phyloP scores from a whole-genome alignment of 1,140 invertebrate species.

The Drosophila micromelanica region DNA sequence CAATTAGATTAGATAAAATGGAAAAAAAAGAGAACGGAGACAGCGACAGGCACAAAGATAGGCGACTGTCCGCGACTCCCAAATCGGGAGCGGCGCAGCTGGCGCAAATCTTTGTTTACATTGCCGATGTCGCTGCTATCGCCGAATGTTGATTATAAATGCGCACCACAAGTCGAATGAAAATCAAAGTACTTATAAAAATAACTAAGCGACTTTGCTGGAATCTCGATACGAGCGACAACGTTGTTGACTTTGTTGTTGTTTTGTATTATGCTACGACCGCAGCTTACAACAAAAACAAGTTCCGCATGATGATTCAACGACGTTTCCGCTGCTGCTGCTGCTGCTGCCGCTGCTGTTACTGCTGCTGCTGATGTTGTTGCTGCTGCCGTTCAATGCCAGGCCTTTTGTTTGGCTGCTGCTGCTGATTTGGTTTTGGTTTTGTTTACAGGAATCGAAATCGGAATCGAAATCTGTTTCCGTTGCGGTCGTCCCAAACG shows the following conservation, averaged over 20 bases:
- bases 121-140: slow-evolving; percentile 36
- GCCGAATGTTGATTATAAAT: slow-evolving; percentile 47
- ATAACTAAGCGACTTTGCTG: slow-evolving; percentile 31
- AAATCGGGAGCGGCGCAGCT: slow-evolving; percentile 5
- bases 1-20: slow-evolving; percentile 30
- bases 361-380: too few relatives aligned
- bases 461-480: slow-evolving; percentile 18
- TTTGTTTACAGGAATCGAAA: slow-evolving; percentile 65
- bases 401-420: slow-evolving; percentile 51
- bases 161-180: slow-evolving; percentile 29
- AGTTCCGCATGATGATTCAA: slow-evolving; percentile 79
- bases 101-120: slow-evolving; percentile 72
- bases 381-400: slow-evolving; percentile 34
- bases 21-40: neutral
- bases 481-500: neutral
- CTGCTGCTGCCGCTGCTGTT: slow-evolving; percentile 23
- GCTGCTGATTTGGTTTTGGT: slow-evolving; percentile 52
- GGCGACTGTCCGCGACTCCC: neutral
- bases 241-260: slow-evolving; percentile 18
- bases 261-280: slow-evolving; percentile 54
- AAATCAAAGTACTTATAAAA: slow-evolving; percentile 35
- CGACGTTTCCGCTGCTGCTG: slow-evolving; percentile 41
- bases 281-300: slow-evolving; percentile 57
- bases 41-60: neutral
- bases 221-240: slow-evolving; percentile 30